Conservation (phyloP, 2,797 vertebrate genomes). For the Pelodytes ibericus region DNA sequence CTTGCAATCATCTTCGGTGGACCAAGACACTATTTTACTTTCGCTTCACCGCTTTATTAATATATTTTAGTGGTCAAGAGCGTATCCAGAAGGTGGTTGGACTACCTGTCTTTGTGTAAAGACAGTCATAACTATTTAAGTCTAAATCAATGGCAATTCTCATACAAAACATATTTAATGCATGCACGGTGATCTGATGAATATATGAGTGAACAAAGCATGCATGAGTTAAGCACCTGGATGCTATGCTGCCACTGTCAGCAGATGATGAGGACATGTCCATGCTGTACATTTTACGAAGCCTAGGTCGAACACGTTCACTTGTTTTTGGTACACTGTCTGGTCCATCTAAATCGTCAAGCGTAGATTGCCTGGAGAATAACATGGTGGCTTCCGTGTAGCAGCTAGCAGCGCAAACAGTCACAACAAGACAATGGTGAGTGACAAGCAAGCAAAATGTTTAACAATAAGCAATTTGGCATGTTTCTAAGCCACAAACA, state of each 20-base stretch:
- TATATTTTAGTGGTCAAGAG: too few relatives aligned
- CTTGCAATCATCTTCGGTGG: too few relatives aligned
- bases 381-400: slow-evolving; percentile 96
- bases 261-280: slow-evolving; percentile 91
- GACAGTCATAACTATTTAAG: too few relatives aligned
- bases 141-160: too few relatives aligned
- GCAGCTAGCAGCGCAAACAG: slow-evolving; percentile 87
- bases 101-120: too few relatives aligned
- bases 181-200: slow-evolving; percentile 29
- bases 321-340: slow-evolving; percentile 96
- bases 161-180: background rate
- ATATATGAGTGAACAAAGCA: slow-evolving; percentile 69
- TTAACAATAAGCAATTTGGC: slow-evolving; percentile 56
- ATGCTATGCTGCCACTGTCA: slow-evolving; percentile 93
- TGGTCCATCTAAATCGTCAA: slow-evolving; percentile 94
- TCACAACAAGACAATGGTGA: slow-evolving; percentile 78
- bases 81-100: too few relatives aligned
- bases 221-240: slow-evolving; percentile 87
- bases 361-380: slow-evolving; percentile 95
- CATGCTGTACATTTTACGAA: slow-evolving; percentile 93
- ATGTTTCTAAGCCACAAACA: slow-evolving; percentile 33
- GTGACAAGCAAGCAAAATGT: slow-evolving; percentile 59
- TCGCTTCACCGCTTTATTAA: too few relatives aligned
- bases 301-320: slow-evolving; percentile 93
- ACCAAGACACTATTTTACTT: too few relatives aligned